Base-by-base conservation (phyloP, 2,888 invertebrate genomes). In the Cinara cedri region DNA sequence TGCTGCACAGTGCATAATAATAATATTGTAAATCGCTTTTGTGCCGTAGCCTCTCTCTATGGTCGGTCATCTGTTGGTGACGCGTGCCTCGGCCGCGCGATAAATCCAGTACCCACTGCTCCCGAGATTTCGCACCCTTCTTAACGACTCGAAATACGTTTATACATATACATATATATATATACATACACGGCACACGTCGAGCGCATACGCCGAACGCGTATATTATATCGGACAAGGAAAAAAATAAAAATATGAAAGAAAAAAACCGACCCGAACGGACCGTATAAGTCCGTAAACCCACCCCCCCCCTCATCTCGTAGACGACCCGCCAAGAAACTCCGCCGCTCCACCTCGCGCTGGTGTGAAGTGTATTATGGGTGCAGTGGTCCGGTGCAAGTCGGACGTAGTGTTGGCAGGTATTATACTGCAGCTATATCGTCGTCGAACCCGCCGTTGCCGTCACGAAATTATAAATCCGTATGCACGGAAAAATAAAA, bases 21-120 rank as follows among this genome's bases (percentile, higher is more conserved):
- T 60, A 62, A 74, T 74, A 74, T 74, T 74, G 63, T 74, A 74
- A 74, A 74, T 74, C 63, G 74, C 51, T 74, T 74, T 63, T 63
- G 63, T 21, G 72, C 72, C 34, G 34, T 34, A 57, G 24, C 26
- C 60, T 51, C 34, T 49, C 60, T 51, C 34, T 49, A 34, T 34
- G 60, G 11, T 34, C 72, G n/a, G 72, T 72, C 72, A 72, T 72
- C 72, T 72, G 72, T 72, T 72, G 49, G 49, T 72, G 72, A 72
- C 72, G 72, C 62, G 72, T 49, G 72, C 34, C 46, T 60, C 49
- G 72, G 60, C 72, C 60, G 26, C 24, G 72, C 60, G 72, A 72
- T 72, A 72, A 72, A 72, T 72, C 72, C 72, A 26, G 34, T 72
- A 62, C 62, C 34, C 34, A 6, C n/a, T n/a, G 34, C 34, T 3